A percentile compares a stretch with the other conserved stretches of the same genome.
phyloP scores from a whole-genome alignment of 2,797 vertebrate species.

The Lagocephalus sceleratus region DNA sequence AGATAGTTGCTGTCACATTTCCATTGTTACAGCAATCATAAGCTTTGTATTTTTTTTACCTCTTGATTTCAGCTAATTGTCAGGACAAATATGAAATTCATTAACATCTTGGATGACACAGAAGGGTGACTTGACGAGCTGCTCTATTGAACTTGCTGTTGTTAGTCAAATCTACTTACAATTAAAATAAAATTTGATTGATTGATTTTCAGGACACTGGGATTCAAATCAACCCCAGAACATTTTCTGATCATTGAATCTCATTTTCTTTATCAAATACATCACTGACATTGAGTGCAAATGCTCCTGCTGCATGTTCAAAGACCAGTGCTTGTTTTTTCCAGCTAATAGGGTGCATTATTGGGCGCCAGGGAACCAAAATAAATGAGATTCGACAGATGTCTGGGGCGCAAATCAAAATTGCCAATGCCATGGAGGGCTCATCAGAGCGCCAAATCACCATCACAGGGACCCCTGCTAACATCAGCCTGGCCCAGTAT shows the following conservation, averaged over 20 bases:
- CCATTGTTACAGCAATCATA: background rate
- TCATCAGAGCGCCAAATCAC: slow-evolving; percentile 96
- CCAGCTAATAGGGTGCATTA: slow-evolving; percentile 99
- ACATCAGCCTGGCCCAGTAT: slow-evolving; percentile 98
- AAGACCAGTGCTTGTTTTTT: slow-evolving; percentile 41
- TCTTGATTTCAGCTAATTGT: no score
- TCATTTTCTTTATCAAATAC: slow-evolving; percentile 10
- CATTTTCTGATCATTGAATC: slow-evolving; percentile 34
- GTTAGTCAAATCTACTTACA: slow-evolving; percentile 18
- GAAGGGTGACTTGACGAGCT: slow-evolving; percentile 5
- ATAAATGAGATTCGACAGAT: slow-evolving; percentile 99
- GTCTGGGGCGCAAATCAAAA: slow-evolving; percentile 99
- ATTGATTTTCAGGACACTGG: slow-evolving; percentile 18
- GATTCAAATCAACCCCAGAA: slow-evolving; percentile 18
- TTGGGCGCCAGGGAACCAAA: slow-evolving; percentile 98
- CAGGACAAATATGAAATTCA: no score
- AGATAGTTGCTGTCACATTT: background rate
- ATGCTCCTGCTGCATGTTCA: slow-evolving; percentile 35
- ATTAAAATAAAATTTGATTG: no score
- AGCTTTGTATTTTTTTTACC: no score
- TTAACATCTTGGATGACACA: background rate
- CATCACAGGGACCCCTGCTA: slow-evolving; percentile 96
- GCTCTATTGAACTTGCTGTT: slow-evolving; percentile 5
- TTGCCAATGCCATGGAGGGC: slow-evolving; percentile 94
- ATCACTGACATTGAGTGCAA: background rate